Evolutionary conservation across 2,888 invertebrate genomes (phyloP).

Genomic region (Cryptus viduatorius): DNA sequence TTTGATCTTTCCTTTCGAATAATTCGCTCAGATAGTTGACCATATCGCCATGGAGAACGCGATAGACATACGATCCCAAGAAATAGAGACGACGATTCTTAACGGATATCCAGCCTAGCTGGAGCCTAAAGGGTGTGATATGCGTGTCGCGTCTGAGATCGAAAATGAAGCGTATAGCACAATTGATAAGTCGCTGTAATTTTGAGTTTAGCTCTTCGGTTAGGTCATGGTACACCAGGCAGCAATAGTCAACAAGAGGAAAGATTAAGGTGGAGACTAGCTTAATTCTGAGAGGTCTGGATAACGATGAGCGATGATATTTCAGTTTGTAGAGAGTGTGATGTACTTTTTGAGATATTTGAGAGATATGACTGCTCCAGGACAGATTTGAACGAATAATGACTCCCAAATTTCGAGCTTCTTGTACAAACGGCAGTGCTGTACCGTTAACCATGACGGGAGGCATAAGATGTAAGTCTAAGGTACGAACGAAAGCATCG

Average conservation of each 20-base stretch:
- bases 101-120: conserved; percentile 8
- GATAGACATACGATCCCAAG: background rate
- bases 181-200: conserved; percentile 9
- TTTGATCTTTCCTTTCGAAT: too few species aligned
- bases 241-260: conserved; percentile 41
- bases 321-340: conserved; percentile 18
- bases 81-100: background rate
- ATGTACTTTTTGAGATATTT: background rate
- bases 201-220: conserved; percentile 8
- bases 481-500: background rate
- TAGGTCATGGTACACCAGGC: conserved; percentile 27
- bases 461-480: background rate
- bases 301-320: conserved; percentile 2
- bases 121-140: conserved; percentile 35
- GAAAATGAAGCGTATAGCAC: conserved; percentile 37
- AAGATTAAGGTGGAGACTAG: background rate
- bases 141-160: conserved; percentile 27
- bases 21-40: too few species aligned
- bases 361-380: conserved; percentile 19
- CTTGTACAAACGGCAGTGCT: conserved; percentile 1
- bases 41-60: too few species aligned
- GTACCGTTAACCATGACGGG: background rate
- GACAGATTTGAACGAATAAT: background rate
- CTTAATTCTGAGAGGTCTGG: background rate
- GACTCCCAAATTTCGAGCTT: conserved; percentile 29